Evolutionary conservation across 2,113 vertebrate genomes (phyloP), one percentile per base, ranked within the genome.

Genomic region (Ciconia maguari): DNA sequence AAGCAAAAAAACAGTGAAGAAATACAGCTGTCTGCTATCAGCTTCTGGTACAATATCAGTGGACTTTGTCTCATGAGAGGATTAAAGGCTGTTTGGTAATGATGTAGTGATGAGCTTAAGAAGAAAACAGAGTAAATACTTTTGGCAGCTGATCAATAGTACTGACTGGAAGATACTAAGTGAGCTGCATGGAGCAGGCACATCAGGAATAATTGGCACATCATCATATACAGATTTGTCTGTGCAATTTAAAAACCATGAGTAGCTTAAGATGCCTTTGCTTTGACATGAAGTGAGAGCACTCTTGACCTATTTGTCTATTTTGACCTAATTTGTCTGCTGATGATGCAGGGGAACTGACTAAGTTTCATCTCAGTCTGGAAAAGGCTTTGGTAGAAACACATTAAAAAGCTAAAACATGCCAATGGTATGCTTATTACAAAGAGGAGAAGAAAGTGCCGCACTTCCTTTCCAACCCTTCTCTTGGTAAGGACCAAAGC

Each of bases 131-230:
- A 34, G 18, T 22, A 48, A 88, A 27, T 34, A 41, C 11, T 60
- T 93, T 78, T 85, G 92, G 70, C 51, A 88, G 54, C 41, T 68
- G 77, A 93, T 96, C 87, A 79, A 32, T 96, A 55, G 20, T 60
- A 94, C 87, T 83, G 89, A 93, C 70, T 65, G 18, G 29, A 85
- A 92, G 65, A 29, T 85, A 70, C 20, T 54, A 78, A 89, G 78
- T 48, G 83, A 91, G 25, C 54, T 71, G 34, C 3, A 3, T 54
- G 80, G 62, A 86, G 55, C 15, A 48, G 90, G 36, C 11, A 14
- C 41, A 19, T 38, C 9, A 21, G 34, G 49, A 25, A n/a, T 75
- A 95, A 87, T 19, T 79, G 75, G 30, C 64, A 54, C 65, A 92
- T 90, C 75, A 76, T 83, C 75, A 60, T 38, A 84, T 26, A 58